Evolutionary conservation across 2,113 vertebrate genomes (phyloP), one percentile per base, ranked within the genome.

Genomic region (Campylorhamphus procurvoides): DNA sequence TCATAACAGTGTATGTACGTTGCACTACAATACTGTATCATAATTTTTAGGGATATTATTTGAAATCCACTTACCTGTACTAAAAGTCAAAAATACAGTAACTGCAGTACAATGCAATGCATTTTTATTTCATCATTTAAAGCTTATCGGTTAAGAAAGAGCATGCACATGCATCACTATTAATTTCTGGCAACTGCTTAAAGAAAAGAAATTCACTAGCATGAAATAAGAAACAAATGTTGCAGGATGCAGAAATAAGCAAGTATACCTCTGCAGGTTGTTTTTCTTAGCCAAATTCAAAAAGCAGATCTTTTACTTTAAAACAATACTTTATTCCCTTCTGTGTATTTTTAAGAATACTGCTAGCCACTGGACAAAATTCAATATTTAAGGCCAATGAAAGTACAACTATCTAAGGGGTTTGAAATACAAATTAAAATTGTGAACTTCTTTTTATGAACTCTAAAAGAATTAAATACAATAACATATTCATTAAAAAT

Each of bases 141-240:
- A 96, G 78, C 23, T 87, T 71, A 75, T 74, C 68, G 94, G 69
- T 89, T 90, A 96, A 84, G 81, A 95, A 92, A 75, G 37, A 95
- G 77, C 97, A 98, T 97, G 97, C 97, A 97, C 97, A 97, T 98
- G 97, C 98, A 97, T 76, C 89, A 75, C 52, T 73, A 83, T 58
- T 71, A 83, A 9, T 63, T 62, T 84, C 84, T 79, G 97, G 94
- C 74, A 68, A 94, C 31, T 85, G 53, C 68, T 94, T 14, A 47
- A 87, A 93, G 67, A 50, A 87, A 67, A 82, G 3, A 52, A 85
- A 93, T 59, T 68, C 14, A 56, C 29, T 71, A 69, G 33, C 75
- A 84, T 62, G 68, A 91, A 78, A 89, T 53, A 95, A 80, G 49
- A 46, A 90, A 40, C 71, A 92, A 89, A 23, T 73, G 47, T 58